phyloP scores from a whole-genome alignment of 2,797 vertebrate species.

The Sebastiscus albofasciatus region DNA sequence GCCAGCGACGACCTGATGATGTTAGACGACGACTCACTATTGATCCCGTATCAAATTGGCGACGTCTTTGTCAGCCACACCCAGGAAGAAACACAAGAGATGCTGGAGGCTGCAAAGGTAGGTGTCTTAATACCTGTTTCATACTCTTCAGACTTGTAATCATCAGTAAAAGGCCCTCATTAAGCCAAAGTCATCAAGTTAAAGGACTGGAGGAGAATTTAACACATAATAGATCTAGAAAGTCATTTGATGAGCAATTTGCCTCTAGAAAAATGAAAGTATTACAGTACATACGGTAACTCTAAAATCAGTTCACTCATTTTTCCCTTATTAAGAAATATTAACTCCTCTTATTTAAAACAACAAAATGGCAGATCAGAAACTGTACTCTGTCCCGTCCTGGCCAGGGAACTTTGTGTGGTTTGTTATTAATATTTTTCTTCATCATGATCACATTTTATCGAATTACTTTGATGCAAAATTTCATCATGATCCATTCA shows the following conservation, averaged over 20 bases:
- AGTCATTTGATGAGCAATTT: background rate
- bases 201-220: background rate
- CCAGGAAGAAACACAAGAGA: conserved; percentile 95
- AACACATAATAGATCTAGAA: background rate
- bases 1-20: conserved; percentile 97
- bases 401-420: background rate
- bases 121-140: background rate
- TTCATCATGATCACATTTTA: background rate
- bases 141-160: background rate
- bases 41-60: conserved; percentile 95
- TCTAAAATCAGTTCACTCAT: background rate
- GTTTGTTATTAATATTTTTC: background rate
- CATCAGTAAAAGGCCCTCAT: background rate
- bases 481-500: background rate
- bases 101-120: conserved; percentile 96
- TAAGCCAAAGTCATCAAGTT: background rate
- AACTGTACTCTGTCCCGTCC: background rate
- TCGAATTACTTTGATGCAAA: background rate
- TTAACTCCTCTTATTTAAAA: background rate
- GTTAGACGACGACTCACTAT: conserved; percentile 88
- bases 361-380: background rate
- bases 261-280: background rate
- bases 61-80: conserved; percentile 96
- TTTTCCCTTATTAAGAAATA: background rate
- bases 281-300: background rate